A percentile compares a stretch with the other conserved stretches of the same genome.
Evolutionary conservation across 1,140 invertebrate species (phyloP).

Genomic region (Phocides pigmalion): DNA sequence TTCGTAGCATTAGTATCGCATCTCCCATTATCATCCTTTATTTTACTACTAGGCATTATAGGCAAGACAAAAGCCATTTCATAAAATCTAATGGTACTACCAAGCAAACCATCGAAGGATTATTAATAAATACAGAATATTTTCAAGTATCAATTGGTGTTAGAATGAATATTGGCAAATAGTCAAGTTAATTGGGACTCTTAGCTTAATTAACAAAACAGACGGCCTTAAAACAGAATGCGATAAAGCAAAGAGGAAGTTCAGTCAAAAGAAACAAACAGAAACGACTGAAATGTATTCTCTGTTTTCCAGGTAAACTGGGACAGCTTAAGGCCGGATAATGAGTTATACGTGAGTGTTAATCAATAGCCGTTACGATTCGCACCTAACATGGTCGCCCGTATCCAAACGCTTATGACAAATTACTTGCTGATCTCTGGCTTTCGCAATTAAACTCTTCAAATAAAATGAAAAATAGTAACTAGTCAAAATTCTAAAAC

Average conservation of each 20-base stretch:
- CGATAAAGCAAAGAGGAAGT: slow-evolving; percentile 18
- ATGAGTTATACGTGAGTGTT: slow-evolving; percentile 81
- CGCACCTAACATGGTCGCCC: slow-evolving; percentile 24
- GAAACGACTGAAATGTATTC: slow-evolving; percentile 38
- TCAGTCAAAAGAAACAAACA: slow-evolving; percentile 41
- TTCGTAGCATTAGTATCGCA: background rate
- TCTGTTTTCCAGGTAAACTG: slow-evolving; percentile 81
- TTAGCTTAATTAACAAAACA: slow-evolving; percentile 6
- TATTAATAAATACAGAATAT: background rate
- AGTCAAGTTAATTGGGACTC: background rate
- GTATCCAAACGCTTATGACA: slow-evolving; percentile 28
- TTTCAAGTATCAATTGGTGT: background rate
- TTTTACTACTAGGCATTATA: background rate
- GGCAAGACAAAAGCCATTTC: background rate
- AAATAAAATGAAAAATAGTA: slow-evolving; percentile 12
- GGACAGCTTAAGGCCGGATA: slow-evolving; percentile 83
- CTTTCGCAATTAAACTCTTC: slow-evolving; percentile 43
- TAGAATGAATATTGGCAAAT: slow-evolving; percentile 16
- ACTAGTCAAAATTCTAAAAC: slow-evolving; percentile 27
- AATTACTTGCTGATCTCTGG: slow-evolving; percentile 38
- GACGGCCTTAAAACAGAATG: slow-evolving; percentile 4
- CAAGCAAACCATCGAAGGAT: background rate
- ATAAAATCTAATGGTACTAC: background rate
- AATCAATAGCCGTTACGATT: slow-evolving; percentile 48
- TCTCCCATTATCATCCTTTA: background rate